phyloP scores from a whole-genome alignment of 2,797 vertebrate genomes.

The Caiman crocodilus region DNA sequence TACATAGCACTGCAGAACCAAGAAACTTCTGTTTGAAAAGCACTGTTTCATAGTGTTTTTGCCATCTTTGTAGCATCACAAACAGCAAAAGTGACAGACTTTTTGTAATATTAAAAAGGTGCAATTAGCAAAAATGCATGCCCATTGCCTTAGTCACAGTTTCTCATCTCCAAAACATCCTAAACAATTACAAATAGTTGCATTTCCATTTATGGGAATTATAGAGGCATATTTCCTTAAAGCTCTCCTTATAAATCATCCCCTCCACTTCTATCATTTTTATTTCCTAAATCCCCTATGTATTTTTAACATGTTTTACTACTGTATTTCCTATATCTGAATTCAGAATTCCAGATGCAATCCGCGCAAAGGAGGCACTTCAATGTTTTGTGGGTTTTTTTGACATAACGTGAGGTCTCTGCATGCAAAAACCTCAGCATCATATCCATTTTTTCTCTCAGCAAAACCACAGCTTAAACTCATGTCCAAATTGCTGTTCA shows the following conservation, averaged over 20 bases:
- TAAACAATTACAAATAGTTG: slow-evolving; percentile 3
- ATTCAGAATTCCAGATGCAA: not conserved
- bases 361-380: not conserved
- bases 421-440: not conserved
- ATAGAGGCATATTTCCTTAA: not conserved
- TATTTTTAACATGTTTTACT: not conserved
- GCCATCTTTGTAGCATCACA: too few species aligned
- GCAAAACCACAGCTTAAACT: not conserved
- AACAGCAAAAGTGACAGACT: too few species aligned
- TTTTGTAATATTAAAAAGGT: too few species aligned
- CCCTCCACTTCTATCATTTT: not conserved
- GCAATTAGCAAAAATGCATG: too few species aligned
- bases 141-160: too few species aligned
- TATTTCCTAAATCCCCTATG: not conserved
- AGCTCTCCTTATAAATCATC: not conserved
- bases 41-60: too few species aligned
- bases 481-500: not conserved
- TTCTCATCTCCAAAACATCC: not conserved
- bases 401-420: not conserved
- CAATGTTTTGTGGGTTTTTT: not conserved
- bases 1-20: too few species aligned
- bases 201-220: not conserved
- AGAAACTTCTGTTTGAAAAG: too few species aligned
- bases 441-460: not conserved
- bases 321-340: not conserved